Conservation (phyloP, 2,113 vertebrate genomes). For the Scopus umbretta region DNA sequence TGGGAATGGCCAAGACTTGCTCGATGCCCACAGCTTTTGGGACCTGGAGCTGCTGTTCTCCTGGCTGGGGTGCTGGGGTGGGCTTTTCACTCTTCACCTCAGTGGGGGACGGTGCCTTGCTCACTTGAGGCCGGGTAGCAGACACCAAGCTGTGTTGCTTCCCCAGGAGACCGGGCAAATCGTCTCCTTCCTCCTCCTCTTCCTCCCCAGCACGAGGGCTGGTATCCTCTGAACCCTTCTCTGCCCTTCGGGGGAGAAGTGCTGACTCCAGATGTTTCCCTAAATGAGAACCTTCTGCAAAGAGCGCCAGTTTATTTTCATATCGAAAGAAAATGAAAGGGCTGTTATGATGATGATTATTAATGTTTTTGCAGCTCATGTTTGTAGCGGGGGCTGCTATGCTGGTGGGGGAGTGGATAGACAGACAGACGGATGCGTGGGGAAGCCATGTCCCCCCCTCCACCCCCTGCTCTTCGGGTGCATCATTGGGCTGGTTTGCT, state of each 20-base stretch:
- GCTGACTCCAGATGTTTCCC: conserved; percentile 37
- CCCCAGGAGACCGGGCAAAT: not conserved
- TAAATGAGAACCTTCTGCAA: conserved; percentile 46
- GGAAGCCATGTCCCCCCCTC: not conserved
- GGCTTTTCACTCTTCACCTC: not conserved
- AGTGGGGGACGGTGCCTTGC: not conserved
- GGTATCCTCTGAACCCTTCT: not conserved
- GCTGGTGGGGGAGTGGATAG: rapidly evolving
- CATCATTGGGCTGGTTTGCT: not conserved
- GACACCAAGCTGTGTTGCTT: not conserved
- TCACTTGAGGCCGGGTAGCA: not conserved
- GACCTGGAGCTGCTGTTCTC: not conserved
- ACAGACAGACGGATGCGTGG: rapidly evolving
- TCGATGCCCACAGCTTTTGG: not conserved
- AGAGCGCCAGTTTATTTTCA: not conserved
- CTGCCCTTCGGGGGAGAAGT: conserved; percentile 8
- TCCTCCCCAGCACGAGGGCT: not conserved
- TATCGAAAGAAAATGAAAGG: not conserved
- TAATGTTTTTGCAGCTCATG: not conserved
- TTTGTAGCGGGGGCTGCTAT: not conserved
- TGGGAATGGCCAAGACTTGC: not conserved
- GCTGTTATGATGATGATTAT: not conserved
- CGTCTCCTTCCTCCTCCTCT: not conserved
- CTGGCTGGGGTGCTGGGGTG: rapidly evolving
- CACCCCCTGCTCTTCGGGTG: not conserved